A percentile compares a stretch with the other conserved stretches of the same genome.
Conservation (phyloP, 37 sponge, comb jelly and placozoan genomes). For the Aphrocallistes beatrix region DNA sequence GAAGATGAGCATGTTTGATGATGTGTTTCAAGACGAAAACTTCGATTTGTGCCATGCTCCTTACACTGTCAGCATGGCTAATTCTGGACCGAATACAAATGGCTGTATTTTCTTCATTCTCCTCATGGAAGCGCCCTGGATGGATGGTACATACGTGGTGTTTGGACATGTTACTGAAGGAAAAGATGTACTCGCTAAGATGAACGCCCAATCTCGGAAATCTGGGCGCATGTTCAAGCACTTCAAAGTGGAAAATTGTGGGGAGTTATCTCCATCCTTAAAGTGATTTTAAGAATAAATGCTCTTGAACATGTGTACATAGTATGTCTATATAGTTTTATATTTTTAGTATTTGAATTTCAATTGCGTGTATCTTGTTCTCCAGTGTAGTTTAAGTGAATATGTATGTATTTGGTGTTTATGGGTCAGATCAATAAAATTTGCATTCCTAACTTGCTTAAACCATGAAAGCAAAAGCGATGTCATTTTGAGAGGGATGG, state of each 20-base stretch:
- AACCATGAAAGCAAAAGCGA: no score
- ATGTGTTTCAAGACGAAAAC: neutral
- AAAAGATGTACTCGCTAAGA: neutral
- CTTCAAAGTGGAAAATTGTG: neutral
- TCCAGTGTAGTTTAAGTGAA: no score
- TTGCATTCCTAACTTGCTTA: no score
- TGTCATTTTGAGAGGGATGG: no score
- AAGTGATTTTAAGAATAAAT: no score
- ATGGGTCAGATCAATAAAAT: no score
- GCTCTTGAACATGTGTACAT: no score
- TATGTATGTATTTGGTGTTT: no score
- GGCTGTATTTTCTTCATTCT: neutral
- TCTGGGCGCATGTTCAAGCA: neutral
- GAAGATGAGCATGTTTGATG: neutral
- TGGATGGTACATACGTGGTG: neutral
- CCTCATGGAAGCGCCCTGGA: neutral
- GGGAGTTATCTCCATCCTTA: no score
- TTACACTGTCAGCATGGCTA: neutral
- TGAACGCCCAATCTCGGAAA: neutral
- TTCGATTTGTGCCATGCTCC: neutral
- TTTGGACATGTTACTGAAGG: neutral
- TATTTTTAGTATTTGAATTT: no score
- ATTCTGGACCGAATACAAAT: neutral
- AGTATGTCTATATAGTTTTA: no score
- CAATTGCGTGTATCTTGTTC: no score